Conservation (phyloP, 1,140 invertebrate species). For the Camponotus floridanus region DNA sequence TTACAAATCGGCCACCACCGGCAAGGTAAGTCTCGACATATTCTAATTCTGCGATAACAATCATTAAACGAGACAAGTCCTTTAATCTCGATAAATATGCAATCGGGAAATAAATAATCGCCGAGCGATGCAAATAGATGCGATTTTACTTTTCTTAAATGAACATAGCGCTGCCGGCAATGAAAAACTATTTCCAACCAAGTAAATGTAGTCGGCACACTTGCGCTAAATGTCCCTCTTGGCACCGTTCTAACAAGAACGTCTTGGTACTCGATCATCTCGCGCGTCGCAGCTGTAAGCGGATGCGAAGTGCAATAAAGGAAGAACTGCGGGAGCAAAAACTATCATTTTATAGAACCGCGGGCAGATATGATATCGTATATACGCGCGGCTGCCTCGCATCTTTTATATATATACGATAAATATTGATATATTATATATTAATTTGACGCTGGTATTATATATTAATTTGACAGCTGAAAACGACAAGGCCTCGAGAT, state of each 20-base stretch:
- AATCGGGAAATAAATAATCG: not conserved
- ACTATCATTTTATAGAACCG: constrained; percentile 5
- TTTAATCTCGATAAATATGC: not conserved
- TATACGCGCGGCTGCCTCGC: constrained; percentile 5
- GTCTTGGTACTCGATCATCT: constrained; percentile 30
- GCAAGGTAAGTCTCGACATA: constrained; percentile 88
- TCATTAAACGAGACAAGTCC: not conserved
- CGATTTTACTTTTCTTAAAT: not conserved
- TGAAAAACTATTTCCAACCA: constrained; percentile 36
- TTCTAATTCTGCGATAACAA: not conserved
- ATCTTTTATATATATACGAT: not conserved
- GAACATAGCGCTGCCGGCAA: not conserved
- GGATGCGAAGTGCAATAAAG: constrained; percentile 1
- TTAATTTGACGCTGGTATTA: constrained; percentile 9
- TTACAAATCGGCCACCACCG: constrained; percentile 91
- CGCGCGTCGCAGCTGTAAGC: not conserved
- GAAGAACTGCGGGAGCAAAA: constrained; percentile 20
- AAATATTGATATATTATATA: constrained; percentile 39
- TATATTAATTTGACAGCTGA: constrained; percentile 23
- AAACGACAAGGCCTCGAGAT: not conserved
- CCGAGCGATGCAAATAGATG: not conserved
- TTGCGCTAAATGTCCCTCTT: constrained; percentile 40
- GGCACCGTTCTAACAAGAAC: constrained; percentile 40
- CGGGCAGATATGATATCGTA: not conserved
- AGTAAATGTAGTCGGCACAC: not conserved